These are phyloP conservation scores for Syngnathus floridae DNA, from an alignment of 2,113 vertebrate genomes.

Conservation along the genomic window DNA sequence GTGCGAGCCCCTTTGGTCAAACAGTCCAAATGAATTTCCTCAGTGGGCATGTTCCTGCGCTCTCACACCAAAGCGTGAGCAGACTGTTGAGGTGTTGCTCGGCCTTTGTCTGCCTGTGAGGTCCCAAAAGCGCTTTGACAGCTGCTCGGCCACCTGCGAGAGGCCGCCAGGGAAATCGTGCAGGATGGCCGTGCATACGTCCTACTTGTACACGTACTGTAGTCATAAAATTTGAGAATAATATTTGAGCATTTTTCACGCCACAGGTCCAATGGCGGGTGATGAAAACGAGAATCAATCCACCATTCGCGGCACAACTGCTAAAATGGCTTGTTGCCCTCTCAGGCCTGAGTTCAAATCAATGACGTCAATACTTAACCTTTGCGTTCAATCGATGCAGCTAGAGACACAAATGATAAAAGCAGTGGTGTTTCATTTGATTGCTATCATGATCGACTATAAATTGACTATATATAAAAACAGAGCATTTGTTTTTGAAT, in stretches of 20 bases:
- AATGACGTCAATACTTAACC: constrained; percentile 11
- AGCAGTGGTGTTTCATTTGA: neutral
- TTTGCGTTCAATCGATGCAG: constrained; percentile 1
- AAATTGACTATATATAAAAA: no score
- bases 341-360: neutral
- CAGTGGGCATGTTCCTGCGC: constrained; percentile 8
- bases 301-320: constrained; percentile 24
- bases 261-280: neutral
- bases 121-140: constrained; percentile 37
- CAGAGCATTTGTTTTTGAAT: no score
- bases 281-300: neutral
- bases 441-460: neutral
- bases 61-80: constrained; percentile 31
- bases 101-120: constrained; percentile 34
- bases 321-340: constrained; percentile 6
- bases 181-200: neutral
- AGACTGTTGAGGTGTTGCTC: constrained; percentile 31
- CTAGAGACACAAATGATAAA: neutral
- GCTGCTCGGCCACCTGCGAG: constrained; percentile 9
- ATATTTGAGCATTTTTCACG: neutral
- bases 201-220: neutral
- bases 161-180: neutral
- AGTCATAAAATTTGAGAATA: neutral
- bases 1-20: neutral
- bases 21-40: constrained; percentile 7